A percentile compares a stretch with the other conserved stretches of the same genome.
Evolutionary conservation across 64 coral and sea anemone genomes (phyloP).

Genomic region (Cladopsammia gracilis): DNA sequence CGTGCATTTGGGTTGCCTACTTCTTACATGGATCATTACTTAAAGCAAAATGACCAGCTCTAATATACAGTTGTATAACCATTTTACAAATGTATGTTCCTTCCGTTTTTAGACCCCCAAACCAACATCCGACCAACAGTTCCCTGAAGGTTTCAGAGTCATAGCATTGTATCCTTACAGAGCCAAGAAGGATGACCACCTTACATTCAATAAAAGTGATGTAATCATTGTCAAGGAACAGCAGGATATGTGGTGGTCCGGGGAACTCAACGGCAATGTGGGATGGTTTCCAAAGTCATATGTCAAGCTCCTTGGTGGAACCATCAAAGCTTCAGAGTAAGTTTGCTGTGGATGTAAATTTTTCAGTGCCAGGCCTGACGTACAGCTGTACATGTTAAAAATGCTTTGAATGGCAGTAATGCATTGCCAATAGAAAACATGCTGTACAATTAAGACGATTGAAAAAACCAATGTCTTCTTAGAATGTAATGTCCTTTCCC

Average conservation of each 20-base stretch:
- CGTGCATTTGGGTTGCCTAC: too few relatives aligned
- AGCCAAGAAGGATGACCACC: conserved; percentile 81
- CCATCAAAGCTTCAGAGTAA: neutral
- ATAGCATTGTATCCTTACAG: conserved; percentile 87
- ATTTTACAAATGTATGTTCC: neutral
- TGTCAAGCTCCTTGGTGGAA: conserved; percentile 71
- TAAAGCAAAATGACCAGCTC: too few relatives aligned
- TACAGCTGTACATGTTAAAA: too few relatives aligned
- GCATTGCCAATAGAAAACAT: too few relatives aligned
- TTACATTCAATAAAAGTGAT: conserved; percentile 95
- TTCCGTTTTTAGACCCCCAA: conserved; percentile 47
- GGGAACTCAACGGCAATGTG: conserved; percentile 86
- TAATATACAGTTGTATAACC: neutral
- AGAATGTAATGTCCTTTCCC: too few relatives aligned
- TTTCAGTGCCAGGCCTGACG: neutral
- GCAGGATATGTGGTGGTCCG: conserved; percentile 97
- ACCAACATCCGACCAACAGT: conserved; percentile 4
- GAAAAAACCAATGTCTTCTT: too few relatives aligned
- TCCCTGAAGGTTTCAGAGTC: conserved; percentile 72
- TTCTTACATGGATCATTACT: too few relatives aligned
- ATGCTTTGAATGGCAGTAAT: too few relatives aligned
- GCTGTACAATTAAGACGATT: too few relatives aligned
- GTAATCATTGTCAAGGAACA: conserved; percentile 85
- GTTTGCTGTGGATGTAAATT: neutral
- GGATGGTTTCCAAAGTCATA: conserved; percentile 99